Conservation (phyloP, 2,797 vertebrate genomes). For the Somateria mollissima region DNA sequence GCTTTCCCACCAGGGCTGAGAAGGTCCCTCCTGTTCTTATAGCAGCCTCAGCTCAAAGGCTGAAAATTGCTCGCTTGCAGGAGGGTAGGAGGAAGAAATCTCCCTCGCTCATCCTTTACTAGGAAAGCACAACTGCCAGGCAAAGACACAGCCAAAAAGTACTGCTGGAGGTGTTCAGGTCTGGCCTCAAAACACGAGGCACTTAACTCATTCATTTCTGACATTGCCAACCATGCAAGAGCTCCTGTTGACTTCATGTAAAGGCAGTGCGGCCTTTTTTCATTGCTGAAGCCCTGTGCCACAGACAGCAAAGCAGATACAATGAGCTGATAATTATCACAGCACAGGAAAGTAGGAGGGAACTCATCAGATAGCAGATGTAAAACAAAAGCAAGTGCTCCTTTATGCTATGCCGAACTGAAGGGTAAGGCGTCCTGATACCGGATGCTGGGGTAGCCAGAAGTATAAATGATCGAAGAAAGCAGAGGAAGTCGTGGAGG, state of each 20-base stretch:
- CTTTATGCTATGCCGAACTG: not conserved
- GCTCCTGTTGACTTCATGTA: not conserved
- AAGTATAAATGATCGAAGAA: not conserved
- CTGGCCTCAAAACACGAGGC: not conserved
- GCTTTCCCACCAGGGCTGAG: not conserved
- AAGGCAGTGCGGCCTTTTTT: not conserved
- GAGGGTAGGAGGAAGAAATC: not conserved
- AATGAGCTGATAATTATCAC: not conserved
- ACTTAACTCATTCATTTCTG: not conserved
- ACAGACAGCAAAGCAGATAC: not conserved
- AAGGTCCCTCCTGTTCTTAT: not conserved
- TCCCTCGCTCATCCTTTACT: not conserved
- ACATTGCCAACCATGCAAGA: not conserved
- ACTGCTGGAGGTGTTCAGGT: not conserved
- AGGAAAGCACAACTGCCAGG: not conserved
- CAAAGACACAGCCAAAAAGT: not conserved
- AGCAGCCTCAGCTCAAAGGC: not conserved
- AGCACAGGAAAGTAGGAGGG: not conserved
- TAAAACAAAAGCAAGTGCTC: not conserved
- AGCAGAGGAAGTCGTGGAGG: not conserved
- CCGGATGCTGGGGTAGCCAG: not conserved
- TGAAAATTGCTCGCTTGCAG: fast-evolving
- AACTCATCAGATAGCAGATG: not conserved
- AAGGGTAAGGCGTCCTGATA: not conserved
- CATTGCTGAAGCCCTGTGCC: not conserved